Evolutionary conservation across 2,113 vertebrate species (phyloP).

Genomic region (Daubentonia madagascariensis): DNA sequence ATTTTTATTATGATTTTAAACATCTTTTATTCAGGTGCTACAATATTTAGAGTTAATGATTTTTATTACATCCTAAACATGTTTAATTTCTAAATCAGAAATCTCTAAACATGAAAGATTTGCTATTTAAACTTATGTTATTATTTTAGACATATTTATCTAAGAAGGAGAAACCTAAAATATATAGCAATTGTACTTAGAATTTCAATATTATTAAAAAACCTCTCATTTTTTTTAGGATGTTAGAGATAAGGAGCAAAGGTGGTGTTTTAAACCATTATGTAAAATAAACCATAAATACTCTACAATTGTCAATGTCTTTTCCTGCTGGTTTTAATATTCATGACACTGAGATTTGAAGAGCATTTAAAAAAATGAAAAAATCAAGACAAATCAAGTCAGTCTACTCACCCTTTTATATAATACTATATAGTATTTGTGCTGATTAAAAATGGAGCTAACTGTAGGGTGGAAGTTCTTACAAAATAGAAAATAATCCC

Average conservation of each 20-base stretch:
- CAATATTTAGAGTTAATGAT: background rate
- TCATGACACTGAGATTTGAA: conserved; percentile 40
- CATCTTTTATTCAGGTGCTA: background rate
- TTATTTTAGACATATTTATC: background rate
- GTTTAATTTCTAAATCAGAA: background rate
- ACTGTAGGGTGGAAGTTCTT: background rate
- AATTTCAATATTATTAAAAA: conserved; percentile 21
- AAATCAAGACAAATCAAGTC: background rate
- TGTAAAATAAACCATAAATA: conserved; percentile 36
- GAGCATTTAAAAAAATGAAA: background rate
- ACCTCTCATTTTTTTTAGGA: background rate
- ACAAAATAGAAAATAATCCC: background rate
- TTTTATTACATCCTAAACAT: conserved; percentile 23
- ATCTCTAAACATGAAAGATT: background rate
- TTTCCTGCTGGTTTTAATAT: conserved; percentile 54
- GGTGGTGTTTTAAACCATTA: conserved; percentile 12
- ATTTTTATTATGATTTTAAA: background rate
- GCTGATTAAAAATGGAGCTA: background rate
- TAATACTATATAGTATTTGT: background rate
- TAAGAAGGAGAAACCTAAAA: background rate
- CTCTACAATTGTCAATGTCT: background rate
- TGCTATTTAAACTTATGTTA: background rate
- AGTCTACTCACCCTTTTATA: background rate
- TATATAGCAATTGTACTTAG: background rate
- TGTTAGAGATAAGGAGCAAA: conserved; percentile 1